phyloP scores from a whole-genome alignment of 2,797 vertebrate genomes.

The Aeoliscus strigatus region DNA sequence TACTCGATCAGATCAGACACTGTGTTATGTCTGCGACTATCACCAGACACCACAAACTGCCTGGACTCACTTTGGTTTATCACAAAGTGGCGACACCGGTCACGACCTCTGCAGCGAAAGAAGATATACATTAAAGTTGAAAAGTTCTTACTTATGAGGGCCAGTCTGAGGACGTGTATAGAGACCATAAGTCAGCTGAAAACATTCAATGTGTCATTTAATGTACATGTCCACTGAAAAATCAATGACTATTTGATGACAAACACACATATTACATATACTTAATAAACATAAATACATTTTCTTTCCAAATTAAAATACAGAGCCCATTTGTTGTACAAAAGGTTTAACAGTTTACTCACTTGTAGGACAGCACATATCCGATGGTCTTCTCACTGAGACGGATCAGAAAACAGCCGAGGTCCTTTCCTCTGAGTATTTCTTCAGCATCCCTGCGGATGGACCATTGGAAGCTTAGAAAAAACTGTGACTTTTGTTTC shows the following conservation, averaged over 20 bases:
- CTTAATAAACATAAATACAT: no score
- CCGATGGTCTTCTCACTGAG: conserved; percentile 82
- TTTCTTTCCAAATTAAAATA: no score
- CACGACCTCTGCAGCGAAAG: conserved; percentile 72
- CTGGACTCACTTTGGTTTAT: conserved; percentile 76
- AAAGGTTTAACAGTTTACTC: no score
- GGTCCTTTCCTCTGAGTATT: conserved; percentile 72
- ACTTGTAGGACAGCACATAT: conserved; percentile 88
- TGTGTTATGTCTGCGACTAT: conserved; percentile 64
- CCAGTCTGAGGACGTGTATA: no score
- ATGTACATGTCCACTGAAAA: no score
- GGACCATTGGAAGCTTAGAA: background rate
- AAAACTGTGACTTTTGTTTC: background rate
- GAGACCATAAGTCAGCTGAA: no score
- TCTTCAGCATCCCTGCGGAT: conserved; percentile 79
- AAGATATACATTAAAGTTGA: conserved; percentile 1
- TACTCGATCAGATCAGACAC: conserved; percentile 73
- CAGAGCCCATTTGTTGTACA: no score
- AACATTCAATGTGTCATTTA: no score
- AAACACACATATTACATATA: no score
- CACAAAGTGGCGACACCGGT: conserved; percentile 85
- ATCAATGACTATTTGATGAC: no score
- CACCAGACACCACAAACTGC: conserved; percentile 77
- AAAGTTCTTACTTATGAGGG: no score
- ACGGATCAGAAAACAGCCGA: conserved; percentile 83